Percentiles rank a stretch among this genome's conserved stretches.
These are phyloP conservation scores for Lonchura striata DNA, from an alignment of 2,113 vertebrate species.

Conservation along the genomic window DNA sequence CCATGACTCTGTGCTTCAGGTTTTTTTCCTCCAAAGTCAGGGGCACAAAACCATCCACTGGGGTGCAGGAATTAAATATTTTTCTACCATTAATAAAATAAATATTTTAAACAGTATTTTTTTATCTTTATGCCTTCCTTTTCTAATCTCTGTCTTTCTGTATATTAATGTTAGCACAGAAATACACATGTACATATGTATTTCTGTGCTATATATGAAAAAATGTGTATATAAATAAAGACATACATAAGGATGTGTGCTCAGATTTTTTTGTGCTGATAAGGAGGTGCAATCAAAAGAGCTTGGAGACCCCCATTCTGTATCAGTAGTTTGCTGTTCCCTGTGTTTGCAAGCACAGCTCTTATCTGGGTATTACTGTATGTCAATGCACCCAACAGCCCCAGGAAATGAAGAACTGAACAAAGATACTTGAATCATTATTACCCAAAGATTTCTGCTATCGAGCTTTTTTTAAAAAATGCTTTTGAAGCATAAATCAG, in stretches of 20 bases:
- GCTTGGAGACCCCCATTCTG: not conserved
- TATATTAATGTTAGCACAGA: not conserved
- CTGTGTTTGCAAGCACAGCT: not conserved
- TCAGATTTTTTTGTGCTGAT: not conserved
- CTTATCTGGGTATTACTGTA: not conserved
- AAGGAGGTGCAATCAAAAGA: not conserved
- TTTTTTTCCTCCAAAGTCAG: not conserved
- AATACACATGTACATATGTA: not conserved
- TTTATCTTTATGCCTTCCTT: not conserved
- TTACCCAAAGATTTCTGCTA: not conserved
- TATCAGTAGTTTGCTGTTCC: not conserved
- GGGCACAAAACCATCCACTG: not conserved
- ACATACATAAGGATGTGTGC: not conserved
- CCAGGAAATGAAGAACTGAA: not conserved
- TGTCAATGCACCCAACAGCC: not conserved
- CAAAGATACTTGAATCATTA: not conserved
- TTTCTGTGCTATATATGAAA: not conserved
- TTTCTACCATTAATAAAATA: not conserved
- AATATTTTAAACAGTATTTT: not conserved
- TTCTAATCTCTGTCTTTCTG: not conserved
- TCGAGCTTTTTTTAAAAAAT: not conserved
- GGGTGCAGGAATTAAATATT: not conserved
- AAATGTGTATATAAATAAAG: not conserved
- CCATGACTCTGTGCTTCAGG: not conserved
- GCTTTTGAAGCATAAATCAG: slow-evolving; percentile 15